phyloP scores from a whole-genome alignment of 1,140 invertebrate genomes.

The Helicoverpa armigera region DNA sequence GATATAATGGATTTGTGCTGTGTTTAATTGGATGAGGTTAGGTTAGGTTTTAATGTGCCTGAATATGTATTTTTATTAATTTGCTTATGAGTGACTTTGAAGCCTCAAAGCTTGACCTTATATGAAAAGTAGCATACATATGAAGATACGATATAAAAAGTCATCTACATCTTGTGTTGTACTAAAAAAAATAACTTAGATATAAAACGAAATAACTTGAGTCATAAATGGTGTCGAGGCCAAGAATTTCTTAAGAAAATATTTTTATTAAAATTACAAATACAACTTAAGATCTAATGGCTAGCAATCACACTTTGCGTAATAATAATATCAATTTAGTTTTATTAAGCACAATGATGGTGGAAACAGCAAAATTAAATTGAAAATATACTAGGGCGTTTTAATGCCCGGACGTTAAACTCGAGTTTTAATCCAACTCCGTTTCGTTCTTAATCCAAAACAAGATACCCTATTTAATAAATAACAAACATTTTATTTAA shows the following conservation, averaged over 20 bases:
- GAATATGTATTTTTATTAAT: no score
- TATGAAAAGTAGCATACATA: no score
- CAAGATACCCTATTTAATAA: constrained; percentile 15
- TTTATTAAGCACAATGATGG: not conserved
- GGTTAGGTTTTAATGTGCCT: not conserved
- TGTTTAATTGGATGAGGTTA: not conserved
- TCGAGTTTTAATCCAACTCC: not conserved
- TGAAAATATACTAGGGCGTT: not conserved
- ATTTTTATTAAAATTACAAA: no score
- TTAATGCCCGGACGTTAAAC: not conserved
- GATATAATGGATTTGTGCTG: constrained; percentile 9
- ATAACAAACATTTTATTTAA: constrained; percentile 42
- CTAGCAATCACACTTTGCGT: not conserved
- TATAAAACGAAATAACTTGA: no score
- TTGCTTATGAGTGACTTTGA: no score
- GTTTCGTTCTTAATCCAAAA: constrained; percentile 17
- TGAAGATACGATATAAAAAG: no score
- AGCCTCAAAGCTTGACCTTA: no score
- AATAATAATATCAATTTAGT: constrained; percentile 10
- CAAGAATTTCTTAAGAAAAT: no score
- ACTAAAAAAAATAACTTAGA: not conserved
- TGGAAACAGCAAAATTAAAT: constrained; percentile 16
- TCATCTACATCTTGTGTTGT: not conserved
- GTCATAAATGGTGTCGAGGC: no score
- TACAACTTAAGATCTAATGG: no score